Conservation (phyloP, 2,888 invertebrate species). For the Drosophila meridiana region DNA sequence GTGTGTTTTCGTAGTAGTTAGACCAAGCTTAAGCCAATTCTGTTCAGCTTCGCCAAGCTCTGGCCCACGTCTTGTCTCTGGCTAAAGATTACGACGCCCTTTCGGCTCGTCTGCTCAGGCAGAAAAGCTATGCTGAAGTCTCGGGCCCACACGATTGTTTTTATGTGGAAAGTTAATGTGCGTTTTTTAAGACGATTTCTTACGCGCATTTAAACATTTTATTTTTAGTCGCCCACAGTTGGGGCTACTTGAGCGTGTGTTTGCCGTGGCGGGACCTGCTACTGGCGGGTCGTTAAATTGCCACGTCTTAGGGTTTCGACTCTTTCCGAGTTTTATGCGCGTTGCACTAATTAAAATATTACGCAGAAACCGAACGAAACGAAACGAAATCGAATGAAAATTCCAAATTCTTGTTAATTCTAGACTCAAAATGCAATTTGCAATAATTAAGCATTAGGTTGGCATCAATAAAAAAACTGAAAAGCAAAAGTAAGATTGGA, state of each 20-base stretch:
- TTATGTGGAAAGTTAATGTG: conserved; percentile 66
- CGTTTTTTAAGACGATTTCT: conserved; percentile 69
- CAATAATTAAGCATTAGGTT: conserved; percentile 78
- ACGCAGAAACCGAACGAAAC: conserved; percentile 58
- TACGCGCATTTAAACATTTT: conserved; percentile 67
- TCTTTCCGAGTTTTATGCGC: conserved; percentile 42
- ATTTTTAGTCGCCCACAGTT: conserved; percentile 24
- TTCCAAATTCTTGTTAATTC: conserved; percentile 69
- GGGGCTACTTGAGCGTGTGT: conserved; percentile 7
- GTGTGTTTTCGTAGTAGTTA: not conserved
- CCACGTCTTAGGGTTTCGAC: conserved; percentile 51
- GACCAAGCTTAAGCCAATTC: not conserved
- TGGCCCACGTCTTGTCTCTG: not conserved
- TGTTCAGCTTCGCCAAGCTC: not conserved
- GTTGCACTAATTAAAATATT: conserved; percentile 67
- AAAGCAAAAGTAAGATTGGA: conserved; percentile 1
- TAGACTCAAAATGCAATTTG: conserved; percentile 74
- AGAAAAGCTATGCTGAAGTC: conserved; percentile 13
- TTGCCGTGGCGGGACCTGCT: conserved; percentile 50
- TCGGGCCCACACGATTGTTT: conserved; percentile 45
- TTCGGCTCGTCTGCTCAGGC: conserved; percentile 28
- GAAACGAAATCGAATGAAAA: conserved; percentile 3
- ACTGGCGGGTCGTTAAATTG: conserved; percentile 66
- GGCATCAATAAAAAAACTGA: conserved; percentile 44
- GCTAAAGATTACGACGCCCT: conserved; percentile 3